A percentile compares a stretch with the other conserved stretches of the same genome.
These are phyloP conservation scores for Drosophila paranaensis DNA, from an alignment of 2,888 invertebrate species.

Conservation along the genomic window DNA sequence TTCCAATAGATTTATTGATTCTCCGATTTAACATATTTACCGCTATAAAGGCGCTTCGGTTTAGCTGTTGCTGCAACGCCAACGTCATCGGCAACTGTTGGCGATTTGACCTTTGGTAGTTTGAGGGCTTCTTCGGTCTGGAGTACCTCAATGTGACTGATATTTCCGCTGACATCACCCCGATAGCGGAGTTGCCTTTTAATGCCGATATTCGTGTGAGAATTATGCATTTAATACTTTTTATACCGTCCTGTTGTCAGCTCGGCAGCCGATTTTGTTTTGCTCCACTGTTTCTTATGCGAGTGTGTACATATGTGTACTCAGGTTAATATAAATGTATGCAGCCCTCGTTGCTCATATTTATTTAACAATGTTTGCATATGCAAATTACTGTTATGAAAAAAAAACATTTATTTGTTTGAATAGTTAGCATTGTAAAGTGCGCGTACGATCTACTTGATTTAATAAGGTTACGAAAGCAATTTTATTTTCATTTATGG, in stretches of 20 bases:
- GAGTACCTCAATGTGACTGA: constrained; percentile 60
- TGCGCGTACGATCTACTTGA: background rate
- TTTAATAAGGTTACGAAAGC: background rate
- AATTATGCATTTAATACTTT: constrained; percentile 53
- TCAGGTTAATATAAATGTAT: background rate
- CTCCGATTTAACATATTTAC: constrained; percentile 25
- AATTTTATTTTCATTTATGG: too few species aligned
- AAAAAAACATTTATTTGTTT: constrained; percentile 14
- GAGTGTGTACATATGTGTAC: constrained; percentile 31
- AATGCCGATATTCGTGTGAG: constrained; percentile 34
- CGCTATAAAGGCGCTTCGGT: constrained; percentile 48
- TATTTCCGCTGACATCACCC: constrained; percentile 42
- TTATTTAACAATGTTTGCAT: constrained; percentile 10
- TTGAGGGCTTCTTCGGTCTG: constrained; percentile 40
- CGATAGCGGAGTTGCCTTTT: constrained; percentile 71
- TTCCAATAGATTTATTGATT: background rate
- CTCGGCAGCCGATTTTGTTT: constrained; percentile 54
- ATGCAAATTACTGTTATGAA: background rate
- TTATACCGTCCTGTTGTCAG: constrained; percentile 22
- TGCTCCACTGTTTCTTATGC: constrained; percentile 53
- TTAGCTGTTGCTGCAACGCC: constrained; percentile 27
- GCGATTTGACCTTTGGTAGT: constrained; percentile 43
- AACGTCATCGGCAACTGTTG: constrained; percentile 68
- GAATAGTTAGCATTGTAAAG: background rate
- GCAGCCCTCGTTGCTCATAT: constrained; percentile 28